Evolutionary conservation across 2,797 vertebrate species (phyloP).

Genomic region (Rhinophrynus dorsalis): DNA sequence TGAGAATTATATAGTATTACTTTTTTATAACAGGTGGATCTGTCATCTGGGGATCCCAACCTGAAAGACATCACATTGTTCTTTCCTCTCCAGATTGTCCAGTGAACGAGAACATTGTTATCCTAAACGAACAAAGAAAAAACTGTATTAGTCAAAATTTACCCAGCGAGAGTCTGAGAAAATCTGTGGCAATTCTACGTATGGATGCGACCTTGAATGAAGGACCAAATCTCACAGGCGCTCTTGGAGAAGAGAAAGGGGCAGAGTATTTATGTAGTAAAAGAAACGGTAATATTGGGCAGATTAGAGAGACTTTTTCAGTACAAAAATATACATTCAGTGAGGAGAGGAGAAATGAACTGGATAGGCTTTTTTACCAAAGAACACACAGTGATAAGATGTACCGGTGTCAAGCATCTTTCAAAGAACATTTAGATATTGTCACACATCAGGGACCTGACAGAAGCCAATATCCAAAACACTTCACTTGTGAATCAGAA

Average conservation of each 20-base stretch:
- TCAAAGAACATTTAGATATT: constrained; percentile 18
- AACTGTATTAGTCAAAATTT: too few relatives aligned
- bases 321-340: too few relatives aligned
- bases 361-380: constrained; percentile 2
- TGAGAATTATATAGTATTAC: too few relatives aligned
- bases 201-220: neutral
- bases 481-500: too few relatives aligned
- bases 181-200: neutral
- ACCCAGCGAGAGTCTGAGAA: neutral
- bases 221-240: neutral
- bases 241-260: neutral
- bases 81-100: too few relatives aligned
- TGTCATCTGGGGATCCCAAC: too few relatives aligned
- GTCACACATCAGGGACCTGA: constrained; percentile 19
- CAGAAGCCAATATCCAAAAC: neutral
- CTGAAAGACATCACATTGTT: too few relatives aligned
- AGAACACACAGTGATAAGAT: constrained; percentile 32
- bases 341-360: neutral
- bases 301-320: neutral
- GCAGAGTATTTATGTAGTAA: neutral
- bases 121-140: too few relatives aligned
- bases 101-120: too few relatives aligned
- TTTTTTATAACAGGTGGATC: too few relatives aligned
- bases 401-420: constrained; percentile 39
- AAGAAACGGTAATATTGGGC: neutral